Evolutionary conservation across 2,888 invertebrate species (phyloP).

Genomic region (Leptopilina myrica): DNA sequence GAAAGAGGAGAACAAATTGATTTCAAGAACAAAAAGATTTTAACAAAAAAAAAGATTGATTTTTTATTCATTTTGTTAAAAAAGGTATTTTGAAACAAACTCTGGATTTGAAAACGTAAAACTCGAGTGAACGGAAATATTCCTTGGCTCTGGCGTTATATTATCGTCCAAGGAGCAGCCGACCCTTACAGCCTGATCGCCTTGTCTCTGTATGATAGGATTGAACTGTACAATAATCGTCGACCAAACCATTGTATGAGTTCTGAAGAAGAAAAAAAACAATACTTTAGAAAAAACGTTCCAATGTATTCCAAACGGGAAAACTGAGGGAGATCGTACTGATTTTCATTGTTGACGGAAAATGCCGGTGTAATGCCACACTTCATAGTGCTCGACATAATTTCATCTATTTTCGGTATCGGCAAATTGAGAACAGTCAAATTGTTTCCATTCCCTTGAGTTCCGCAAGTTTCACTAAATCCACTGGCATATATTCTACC

Average conservation of each 20-base stretch:
- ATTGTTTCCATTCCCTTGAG: slow-evolving; percentile 78
- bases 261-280: slow-evolving; percentile 77
- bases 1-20: too few relatives aligned
- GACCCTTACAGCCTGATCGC: slow-evolving; percentile 88
- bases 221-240: slow-evolving; percentile 90
- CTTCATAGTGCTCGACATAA: slow-evolving; percentile 55
- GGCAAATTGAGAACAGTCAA: slow-evolving; percentile 81
- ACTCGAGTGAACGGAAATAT: slow-evolving; percentile 80
- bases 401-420: slow-evolving; percentile 72
- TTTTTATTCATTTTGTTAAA: too few relatives aligned
- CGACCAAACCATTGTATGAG: slow-evolving; percentile 82
- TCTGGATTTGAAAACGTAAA: slow-evolving; percentile 78
- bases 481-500: slow-evolving; percentile 91
- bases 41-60: too few relatives aligned
- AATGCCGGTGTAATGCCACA: slow-evolving; percentile 73
- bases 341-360: slow-evolving; percentile 70
- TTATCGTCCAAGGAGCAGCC: slow-evolving; percentile 84
- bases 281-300: neutral
- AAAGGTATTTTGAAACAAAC: slow-evolving; percentile 69
- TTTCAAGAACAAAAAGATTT: too few relatives aligned
- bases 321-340: slow-evolving; percentile 58
- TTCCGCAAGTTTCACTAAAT: slow-evolving; percentile 85
- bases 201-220: slow-evolving; percentile 89
- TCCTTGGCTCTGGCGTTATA: slow-evolving; percentile 75
- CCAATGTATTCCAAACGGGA: neutral